Evolutionary conservation across 2,797 vertebrate species (phyloP), one percentile per base, ranked within the genome.

Genomic region (Halcyon chelicuti): DNA sequence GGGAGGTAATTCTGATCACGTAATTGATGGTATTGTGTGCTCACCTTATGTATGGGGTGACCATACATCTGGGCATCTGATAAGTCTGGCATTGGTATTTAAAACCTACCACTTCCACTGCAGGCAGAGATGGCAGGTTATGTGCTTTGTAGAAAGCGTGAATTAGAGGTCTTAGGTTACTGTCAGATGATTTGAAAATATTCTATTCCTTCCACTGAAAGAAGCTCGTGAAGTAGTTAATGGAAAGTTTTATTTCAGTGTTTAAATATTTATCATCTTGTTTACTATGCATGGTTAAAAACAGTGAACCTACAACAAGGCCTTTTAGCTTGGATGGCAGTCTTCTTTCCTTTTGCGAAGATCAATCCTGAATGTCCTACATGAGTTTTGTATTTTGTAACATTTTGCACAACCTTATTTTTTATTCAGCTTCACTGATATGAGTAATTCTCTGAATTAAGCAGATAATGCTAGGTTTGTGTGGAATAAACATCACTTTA

Each of bases 381-480:
- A 47, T 44, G 51, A 19, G 14, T 74, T 96, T 88, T 63, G 42
- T 74, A 28, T 84, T 91, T 75, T 78, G 37, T 68, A 67, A 60
- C 35, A 54, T 92, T 91, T 94, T 97, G 42, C 44, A 86, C 54
- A 86, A 83, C 60, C 25, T 23, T 46, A 60, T 82, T 87, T 93
- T 90, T 76, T 88, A 88, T 94, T 94, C 28, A 65, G 26, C 40
- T 31, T 92, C 91, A 88, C n/a, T 80, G 47, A 65, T 94, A 71
- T 15, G 61, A 91, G 58, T 77, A 74, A 65, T 94, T 91, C 85
- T 61, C 10, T 88, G 54, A 90, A 94, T 93, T 90, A 89, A 95
- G 55, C 46, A 90, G 88, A 88, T 85, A 94, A 40, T 17, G 4
- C 54, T 91, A 80, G 49, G 9, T 96, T 96, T 73, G 33, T 80